Evolutionary conservation across 2,113 vertebrate species (phyloP).

Genomic region (Macquaria ambigua): DNA sequence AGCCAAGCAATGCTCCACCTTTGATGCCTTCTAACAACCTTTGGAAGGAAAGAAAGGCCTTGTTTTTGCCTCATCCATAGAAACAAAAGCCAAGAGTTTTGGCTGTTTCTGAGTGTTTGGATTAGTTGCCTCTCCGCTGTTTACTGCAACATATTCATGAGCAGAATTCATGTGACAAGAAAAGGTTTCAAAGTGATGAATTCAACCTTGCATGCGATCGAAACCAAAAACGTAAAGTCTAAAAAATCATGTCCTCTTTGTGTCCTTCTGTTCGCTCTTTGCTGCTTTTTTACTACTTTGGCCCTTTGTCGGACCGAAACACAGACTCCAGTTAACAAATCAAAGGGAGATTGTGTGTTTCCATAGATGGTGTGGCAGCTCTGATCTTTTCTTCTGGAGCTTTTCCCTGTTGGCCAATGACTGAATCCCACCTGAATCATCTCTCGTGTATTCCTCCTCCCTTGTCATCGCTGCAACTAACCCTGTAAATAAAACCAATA

Average conservation of each 20-base stretch:
- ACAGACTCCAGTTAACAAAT: slow-evolving; percentile 38
- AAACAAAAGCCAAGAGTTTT: slow-evolving; percentile 52
- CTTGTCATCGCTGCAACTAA: slow-evolving; percentile 22
- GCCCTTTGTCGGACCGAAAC: slow-evolving; percentile 17
- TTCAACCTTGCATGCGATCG: slow-evolving; percentile 15
- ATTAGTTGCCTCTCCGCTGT: slow-evolving; percentile 38
- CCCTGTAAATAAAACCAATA: slow-evolving; percentile 26
- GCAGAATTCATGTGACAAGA: slow-evolving; percentile 17
- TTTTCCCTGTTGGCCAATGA: slow-evolving; percentile 31
- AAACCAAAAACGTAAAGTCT: slow-evolving; percentile 18
- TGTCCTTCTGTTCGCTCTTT: slow-evolving; percentile 20
- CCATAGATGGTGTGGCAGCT: slow-evolving; percentile 38
- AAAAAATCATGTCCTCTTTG: slow-evolving; percentile 2
- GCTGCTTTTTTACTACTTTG: slow-evolving; percentile 25
- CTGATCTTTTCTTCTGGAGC: slow-evolving; percentile 7
- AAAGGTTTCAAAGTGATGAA: slow-evolving; percentile 2
- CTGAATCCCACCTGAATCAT: slow-evolving; percentile 37
- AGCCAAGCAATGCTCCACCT: slow-evolving; percentile 36
- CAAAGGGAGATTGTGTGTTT: slow-evolving; percentile 41
- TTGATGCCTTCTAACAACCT: slow-evolving; percentile 41
- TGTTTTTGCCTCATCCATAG: slow-evolving; percentile 44
- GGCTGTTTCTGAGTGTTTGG: slow-evolving; percentile 22
- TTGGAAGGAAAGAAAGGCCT: slow-evolving; percentile 18
- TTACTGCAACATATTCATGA: slow-evolving; percentile 43
- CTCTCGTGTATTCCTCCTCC: slow-evolving; percentile 19